A percentile compares a stretch with the other conserved stretches of the same genome.
Conservation (phyloP, 2,113 vertebrate species). For the Calypte anna region DNA sequence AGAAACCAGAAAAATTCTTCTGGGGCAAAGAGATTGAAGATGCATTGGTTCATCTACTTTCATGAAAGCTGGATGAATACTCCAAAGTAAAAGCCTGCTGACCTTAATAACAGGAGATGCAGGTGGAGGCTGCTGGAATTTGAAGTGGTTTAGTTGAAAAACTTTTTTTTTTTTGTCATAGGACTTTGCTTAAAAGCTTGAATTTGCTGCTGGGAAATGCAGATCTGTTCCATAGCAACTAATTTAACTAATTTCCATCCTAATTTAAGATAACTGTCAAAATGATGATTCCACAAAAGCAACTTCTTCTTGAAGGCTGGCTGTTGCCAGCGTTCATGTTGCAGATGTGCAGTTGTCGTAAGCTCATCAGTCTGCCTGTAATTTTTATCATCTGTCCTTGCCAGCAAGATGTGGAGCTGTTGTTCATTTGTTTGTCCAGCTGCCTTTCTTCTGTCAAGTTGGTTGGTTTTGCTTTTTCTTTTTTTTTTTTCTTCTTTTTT, state of each 20-base stretch:
- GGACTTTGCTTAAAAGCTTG: neutral
- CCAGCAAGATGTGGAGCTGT: neutral
- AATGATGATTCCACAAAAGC: neutral
- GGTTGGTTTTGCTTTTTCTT: neutral
- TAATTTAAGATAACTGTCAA: neutral
- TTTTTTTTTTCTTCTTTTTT: neutral
- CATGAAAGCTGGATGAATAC: neutral
- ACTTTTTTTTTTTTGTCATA: accelerated
- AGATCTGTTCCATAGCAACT: neutral
- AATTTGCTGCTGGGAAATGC: neutral
- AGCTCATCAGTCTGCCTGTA: neutral
- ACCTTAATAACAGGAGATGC: neutral
- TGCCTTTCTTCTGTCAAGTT: neutral
- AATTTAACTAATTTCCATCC: neutral
- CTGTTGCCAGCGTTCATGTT: neutral
- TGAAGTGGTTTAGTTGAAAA: neutral
- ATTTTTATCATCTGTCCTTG: neutral
- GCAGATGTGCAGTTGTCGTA: neutral
- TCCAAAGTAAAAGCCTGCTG: neutral
- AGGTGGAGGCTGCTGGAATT: neutral
- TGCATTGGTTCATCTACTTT: neutral
- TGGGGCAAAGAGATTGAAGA: neutral
- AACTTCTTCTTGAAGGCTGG: neutral
- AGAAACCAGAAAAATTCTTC: neutral
- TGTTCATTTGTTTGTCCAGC: neutral